Evolutionary conservation across 2,797 vertebrate genomes (phyloP), one percentile per base, ranked within the genome.

Genomic region (Thripadectes ignobilis): DNA sequence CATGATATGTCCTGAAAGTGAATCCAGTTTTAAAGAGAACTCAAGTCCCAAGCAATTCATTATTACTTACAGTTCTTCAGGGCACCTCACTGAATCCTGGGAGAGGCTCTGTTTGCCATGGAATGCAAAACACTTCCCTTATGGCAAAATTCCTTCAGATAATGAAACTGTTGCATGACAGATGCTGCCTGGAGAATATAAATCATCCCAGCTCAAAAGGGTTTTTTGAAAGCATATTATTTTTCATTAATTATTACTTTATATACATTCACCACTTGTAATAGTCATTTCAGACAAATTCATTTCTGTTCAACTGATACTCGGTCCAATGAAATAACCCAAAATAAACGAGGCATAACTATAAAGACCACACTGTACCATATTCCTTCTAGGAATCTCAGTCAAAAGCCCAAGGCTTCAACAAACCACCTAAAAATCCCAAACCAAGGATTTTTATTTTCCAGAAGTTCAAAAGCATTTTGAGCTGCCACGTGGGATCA

Each of bases 81-180:
- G 49, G 61, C 63, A 97, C 69, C 55, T 38, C 59, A 45, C 49
- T 26, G 48, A 86, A 62, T 79, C 84, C 83, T 73, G 57, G 59
- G 84, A 81, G 51, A 88, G 18, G 26, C 5, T 36, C 5, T 23
- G 32, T 39, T 89, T 94, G 66, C 71, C 59, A 71, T 76, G 38
- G 92, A 94, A 95, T 80, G 81, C 74, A 83, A 71, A 95, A 93
- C 49, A 83, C 52, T 77, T 87, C 86, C 88, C 86, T 85, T 19
- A 52, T 4, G 39, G 81, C 84, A 92, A 82, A 93, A 91, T 66
- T 93, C 49, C 74, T 93, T 58, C 68, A 68, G 72, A 87, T 86
- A 92, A 89, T 79, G 23, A 41, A 85, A 93, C 32, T 85, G n/a
- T n/a, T 82, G 39, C 76, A 88, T 20, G 41, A 90, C 4, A 77